Evolutionary conservation across 1,140 invertebrate species (phyloP), one percentile per base, ranked within the genome.

Genomic region (Brachionus sp.): DNA sequence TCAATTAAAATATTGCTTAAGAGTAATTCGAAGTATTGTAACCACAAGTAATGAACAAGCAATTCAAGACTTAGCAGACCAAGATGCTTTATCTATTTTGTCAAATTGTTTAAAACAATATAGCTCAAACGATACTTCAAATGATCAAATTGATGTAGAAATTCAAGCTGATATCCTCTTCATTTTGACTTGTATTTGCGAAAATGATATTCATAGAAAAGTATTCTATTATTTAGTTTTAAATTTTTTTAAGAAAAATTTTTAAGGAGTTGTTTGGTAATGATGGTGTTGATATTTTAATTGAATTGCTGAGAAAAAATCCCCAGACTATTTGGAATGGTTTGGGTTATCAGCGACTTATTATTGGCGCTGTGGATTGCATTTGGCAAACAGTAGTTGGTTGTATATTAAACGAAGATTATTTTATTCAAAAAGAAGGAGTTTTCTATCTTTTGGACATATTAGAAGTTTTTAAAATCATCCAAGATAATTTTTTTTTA

Each of bases 131-230:
- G 33, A 57, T 6, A 39, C 35, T 19, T 25, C 73, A 39, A 53
- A 77, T 57, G 73, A 68, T 50, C 46, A 84, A 35, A 85, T 89
- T 6, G 88, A 89, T 85, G 85, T 89, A 10, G 88, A 89, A 85
- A 89, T 89, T 86, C 87, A 89, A 86, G 85, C 86, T 16, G 88
- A 89, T 83, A 88, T 88, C 84, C 84, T 89, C 19, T 86, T 88
- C 83, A 88, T 89, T 83, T 84, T 89, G 3, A 87, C 88, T 1
- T 86, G 86, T 73, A 85, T 89, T 12, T 89, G 88, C 86, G 87
- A 89, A 57, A 86, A 86, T 23, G 88, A 89, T 82, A 86, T 88
- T 84, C 88, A 89, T 80, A 85, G 87, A 84, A 88, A 88, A 87
- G 88, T 88, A 82, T 62, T 53, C 53, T 44, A 13, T 33, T 37